These are phyloP conservation scores for Aphidius gifuensis DNA, from an alignment of 1,140 invertebrate species.

Conservation along the genomic window DNA sequence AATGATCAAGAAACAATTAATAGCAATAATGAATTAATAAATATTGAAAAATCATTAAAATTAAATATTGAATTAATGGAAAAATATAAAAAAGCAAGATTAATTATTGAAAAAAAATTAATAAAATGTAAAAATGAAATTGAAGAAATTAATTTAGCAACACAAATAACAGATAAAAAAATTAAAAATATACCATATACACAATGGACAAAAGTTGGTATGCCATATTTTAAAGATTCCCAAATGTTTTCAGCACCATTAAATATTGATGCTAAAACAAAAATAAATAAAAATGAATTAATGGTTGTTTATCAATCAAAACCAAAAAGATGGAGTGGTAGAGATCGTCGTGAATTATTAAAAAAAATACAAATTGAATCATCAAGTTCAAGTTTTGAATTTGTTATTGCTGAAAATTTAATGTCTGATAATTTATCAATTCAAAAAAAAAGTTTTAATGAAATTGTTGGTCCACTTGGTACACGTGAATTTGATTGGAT, in stretches of 20 bases:
- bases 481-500: constrained; percentile 50
- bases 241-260: constrained; percentile 40
- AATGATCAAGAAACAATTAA: no score
- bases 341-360: constrained; percentile 12
- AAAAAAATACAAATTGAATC: not conserved
- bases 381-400: not conserved
- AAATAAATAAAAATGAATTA: constrained; percentile 42
- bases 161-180: no score
- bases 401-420: constrained; percentile 2
- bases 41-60: no score
- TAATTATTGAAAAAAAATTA: not conserved
- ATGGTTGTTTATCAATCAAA: constrained; percentile 38
- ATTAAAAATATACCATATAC: no score
- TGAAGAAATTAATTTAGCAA: no score
- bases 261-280: constrained; percentile 48
- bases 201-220: constrained; percentile 32
- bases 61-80: no score
- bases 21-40: no score
- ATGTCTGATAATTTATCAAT: not conserved
- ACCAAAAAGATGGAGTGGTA: constrained; percentile 37
- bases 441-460: constrained; percentile 31
- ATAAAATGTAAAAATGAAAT: not conserved
- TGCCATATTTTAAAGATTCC: constrained; percentile 54
- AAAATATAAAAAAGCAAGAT: no score
- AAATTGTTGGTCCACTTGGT: constrained; percentile 35